Conservation (phyloP, 92 coral and sea anemone genomes). For the Desmophyllum pertusum region DNA sequence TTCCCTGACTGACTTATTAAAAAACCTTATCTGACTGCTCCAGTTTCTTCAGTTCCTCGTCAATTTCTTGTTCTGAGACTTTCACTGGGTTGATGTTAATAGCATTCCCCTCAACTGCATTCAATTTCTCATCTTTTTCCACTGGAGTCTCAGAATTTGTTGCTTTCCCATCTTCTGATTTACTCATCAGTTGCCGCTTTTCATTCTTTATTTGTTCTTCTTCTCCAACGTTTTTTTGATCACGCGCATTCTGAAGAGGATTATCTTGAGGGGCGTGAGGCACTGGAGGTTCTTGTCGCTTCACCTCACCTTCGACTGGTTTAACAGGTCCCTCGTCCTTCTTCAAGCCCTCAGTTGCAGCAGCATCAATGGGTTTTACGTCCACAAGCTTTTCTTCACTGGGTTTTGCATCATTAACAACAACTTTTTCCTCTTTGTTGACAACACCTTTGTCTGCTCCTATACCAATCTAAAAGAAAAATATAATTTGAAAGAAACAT, state of each 20-base stretch:
- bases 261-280: constrained; percentile 78
- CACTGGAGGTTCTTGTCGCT: constrained; percentile 82
- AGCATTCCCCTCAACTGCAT: constrained; percentile 13
- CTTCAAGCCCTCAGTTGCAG: constrained; percentile 27
- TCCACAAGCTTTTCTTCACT: constrained; percentile 16
- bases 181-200: constrained; percentile 72
- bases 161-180: constrained; percentile 41
- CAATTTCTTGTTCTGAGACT: constrained; percentile 41
- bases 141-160: neutral
- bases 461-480: constrained; percentile 18
- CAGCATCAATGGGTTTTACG: constrained; percentile 18
- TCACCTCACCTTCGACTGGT: constrained; percentile 44
- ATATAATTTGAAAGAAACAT: neutral
- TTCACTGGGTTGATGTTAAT: constrained; percentile 18
- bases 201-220: constrained; percentile 54
- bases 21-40: constrained; percentile 38
- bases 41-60: constrained; percentile 49
- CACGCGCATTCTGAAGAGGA: constrained; percentile 32
- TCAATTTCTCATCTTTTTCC: constrained; percentile 4
- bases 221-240: constrained; percentile 10
- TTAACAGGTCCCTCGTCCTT: constrained; percentile 25
- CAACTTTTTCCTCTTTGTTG: constrained; percentile 13
- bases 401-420: constrained; percentile 5
- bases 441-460: constrained; percentile 10
- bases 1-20: constrained; percentile 4